Base-by-base conservation (phyloP, 1,140 invertebrate genomes). In the Drosophila malerkotliana region DNA sequence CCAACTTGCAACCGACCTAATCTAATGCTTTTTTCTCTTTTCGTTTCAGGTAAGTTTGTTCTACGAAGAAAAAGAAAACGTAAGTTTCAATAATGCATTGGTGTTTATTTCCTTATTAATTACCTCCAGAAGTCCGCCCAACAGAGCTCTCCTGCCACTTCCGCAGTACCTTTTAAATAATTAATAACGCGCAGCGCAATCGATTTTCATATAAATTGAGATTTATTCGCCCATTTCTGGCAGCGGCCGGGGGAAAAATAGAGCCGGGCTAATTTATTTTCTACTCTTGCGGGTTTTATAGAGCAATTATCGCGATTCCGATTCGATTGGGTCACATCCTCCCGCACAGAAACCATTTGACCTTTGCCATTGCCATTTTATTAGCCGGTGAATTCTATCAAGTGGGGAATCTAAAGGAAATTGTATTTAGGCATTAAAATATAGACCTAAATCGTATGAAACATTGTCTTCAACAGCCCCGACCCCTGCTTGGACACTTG, bases 131-230 rank as follows among this genome's bases (percentile, higher is more conserved):
- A 41, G 47, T 39, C 41, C 34, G 39, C 21, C 12, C 47, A 48
- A 48, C 14, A 53, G 39, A 41, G 10, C 58, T 84, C 57, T 67
- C 68, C 62, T 7, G 54, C 75, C 73, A 79, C 80, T 85, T 85
- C 48, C 71, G 59, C 55, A 14, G 24, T 52, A 66, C 59, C 78
- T 83, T 79, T 88, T 87, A 82, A 87, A 79, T 88, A 89, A 83
- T 88, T 89, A 83, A 77, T 77, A 77, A 88, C 77, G 61, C 58
- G 64, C 54, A 47, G 61, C 55, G 72, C 74, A 88, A 88, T 88
- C 84, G 84, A 88, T 89, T 83, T 88, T 88, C 83, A 83, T 89
- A 89, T 83, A 83, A 88, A 88, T 89, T 89, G 77, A 89, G 83
- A 89, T 88, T 88, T 88, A 89, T 88, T 79, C 10, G 34, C 28